Percentiles rank a stretch among this genome's conserved stretches.
These are phyloP conservation scores for Festucalex cinctus DNA, from an alignment of 2,113 vertebrate genomes.

Conservation along the genomic window DNA sequence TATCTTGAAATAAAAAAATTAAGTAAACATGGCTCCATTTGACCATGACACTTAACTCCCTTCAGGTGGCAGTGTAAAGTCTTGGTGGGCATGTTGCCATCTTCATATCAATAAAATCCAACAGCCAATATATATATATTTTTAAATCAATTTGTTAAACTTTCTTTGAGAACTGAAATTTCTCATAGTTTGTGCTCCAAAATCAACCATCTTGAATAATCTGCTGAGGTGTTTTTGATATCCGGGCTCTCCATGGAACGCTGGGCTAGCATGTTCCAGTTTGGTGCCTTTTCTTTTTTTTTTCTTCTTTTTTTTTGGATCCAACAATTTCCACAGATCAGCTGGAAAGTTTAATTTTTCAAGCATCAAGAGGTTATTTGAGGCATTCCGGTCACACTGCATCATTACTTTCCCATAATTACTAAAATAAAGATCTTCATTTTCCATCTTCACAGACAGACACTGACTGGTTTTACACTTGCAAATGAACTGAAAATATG, in stretches of 20 bases:
- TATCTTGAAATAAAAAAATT: constrained; percentile 69
- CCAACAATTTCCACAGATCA: constrained; percentile 7
- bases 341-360: background rate
- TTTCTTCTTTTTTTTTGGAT: too few relatives aligned
- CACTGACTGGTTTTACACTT: constrained; percentile 27
- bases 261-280: constrained; percentile 6
- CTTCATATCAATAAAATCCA: constrained; percentile 44
- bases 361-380: constrained; percentile 21
- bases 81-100: constrained; percentile 55
- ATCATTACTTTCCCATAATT: background rate
- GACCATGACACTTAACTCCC: constrained; percentile 50
- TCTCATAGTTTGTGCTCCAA: background rate
- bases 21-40: constrained; percentile 55
- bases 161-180: constrained; percentile 22
- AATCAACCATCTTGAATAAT: background rate
- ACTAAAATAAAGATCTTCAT: constrained; percentile 10
- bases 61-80: constrained; percentile 67
- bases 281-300: background rate
- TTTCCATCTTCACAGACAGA: constrained; percentile 12
- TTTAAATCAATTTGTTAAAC: constrained; percentile 19
- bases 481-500: constrained; percentile 18
- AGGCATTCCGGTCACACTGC: background rate
- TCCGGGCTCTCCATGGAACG: constrained; percentile 3
- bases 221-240: constrained; percentile 9
- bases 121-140: constrained; percentile 26